Conservation (phyloP, 2,797 vertebrate species). For the Rhincodon typus region DNA sequence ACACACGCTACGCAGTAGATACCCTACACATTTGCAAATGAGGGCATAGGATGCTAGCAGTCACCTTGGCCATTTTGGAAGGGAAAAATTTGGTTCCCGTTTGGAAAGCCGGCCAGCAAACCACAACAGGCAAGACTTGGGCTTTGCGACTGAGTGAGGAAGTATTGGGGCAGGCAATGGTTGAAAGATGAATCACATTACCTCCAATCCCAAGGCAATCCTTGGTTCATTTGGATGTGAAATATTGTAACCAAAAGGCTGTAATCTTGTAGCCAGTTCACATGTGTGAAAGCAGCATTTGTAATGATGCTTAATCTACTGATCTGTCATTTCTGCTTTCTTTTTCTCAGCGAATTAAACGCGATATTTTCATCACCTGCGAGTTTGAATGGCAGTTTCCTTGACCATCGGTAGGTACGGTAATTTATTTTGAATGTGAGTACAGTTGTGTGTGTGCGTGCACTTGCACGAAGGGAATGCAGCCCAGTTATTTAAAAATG, state of each 20-base stretch:
- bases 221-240: not conserved
- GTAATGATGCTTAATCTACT: not conserved
- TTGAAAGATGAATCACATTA: not conserved
- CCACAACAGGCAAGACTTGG: not conserved
- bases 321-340: conserved; percentile 40
- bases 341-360: conserved; percentile 68
- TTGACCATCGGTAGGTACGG: conserved; percentile 84
- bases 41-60: not conserved
- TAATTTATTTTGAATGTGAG: not conserved
- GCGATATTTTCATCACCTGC: conserved; percentile 86
- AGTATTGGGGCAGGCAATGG: too few relatives aligned
- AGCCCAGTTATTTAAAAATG: not conserved
- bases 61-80: not conserved
- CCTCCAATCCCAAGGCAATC: too few relatives aligned
- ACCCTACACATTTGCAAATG: not conserved
- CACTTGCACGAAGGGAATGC: not conserved
- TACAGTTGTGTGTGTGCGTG: not conserved
- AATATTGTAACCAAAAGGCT: not conserved
- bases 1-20: not conserved
- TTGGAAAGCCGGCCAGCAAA: not conserved
- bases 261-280: not conserved
- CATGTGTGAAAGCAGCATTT: not conserved
- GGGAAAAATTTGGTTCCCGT: not conserved
- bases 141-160: too few relatives aligned
- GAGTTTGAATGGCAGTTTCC: conserved; percentile 96